Evolutionary conservation across 1,140 invertebrate species (phyloP), one percentile per base, ranked within the genome.

Genomic region (Drosophila ambigua): DNA sequence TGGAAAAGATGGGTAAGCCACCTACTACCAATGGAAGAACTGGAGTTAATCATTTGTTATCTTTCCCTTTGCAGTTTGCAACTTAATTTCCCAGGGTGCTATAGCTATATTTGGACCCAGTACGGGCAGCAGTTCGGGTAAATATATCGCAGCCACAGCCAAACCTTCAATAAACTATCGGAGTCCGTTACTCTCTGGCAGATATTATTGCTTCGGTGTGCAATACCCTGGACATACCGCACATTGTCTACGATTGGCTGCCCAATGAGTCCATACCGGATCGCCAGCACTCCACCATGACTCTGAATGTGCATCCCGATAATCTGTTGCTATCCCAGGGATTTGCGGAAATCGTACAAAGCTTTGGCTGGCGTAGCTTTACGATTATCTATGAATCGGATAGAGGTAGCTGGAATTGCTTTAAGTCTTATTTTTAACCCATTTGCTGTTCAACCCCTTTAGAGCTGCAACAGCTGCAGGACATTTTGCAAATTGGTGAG

Each of bases 381-480:
- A 95, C 96, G 0, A 94, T 97, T 13, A 92, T 98, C 20, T 98
- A 98, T 87, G 96, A 98, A 89, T 94, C 95, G 49, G 95, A 97
- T 58, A 95, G 95, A 46, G 93, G 93, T 94, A 83, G 85, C 87
- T 91, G 5, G 4, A 39, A 3, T 4, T 7, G 0, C 7, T 13
- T 5, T 16, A 23, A 7, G 0, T 39, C 5, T 2, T 0, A 26
- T 9, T 4, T 0, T 26, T 5, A 4, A n/a, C 3, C 31, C 4
- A 31, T 23, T 20, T 41, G 23, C 23, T 16, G 13, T 0, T n/a
- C 20, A 20, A 20, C 11, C 5, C n/a, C 13, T 46, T 8, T 11
- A 94, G 95, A 96, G 90, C 92, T 99, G 2, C 94, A 97, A 48
- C 94, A 97, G 51, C 93, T 98, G 13, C 97, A 98, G 92, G 96